These are phyloP conservation scores for Lucifuga dentata DNA, from an alignment of 2,113 vertebrate genomes.

Conservation along the genomic window DNA sequence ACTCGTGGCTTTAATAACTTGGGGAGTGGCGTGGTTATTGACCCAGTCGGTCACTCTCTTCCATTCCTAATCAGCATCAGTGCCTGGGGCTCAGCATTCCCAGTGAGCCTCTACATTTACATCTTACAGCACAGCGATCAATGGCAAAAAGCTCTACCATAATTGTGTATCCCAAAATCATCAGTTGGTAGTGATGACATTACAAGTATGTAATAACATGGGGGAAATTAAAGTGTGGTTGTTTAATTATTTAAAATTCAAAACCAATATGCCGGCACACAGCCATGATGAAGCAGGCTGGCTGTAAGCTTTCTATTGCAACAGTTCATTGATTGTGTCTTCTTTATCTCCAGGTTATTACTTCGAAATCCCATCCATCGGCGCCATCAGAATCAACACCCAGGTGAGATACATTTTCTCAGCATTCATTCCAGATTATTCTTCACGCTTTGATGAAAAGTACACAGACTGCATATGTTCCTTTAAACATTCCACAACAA, in stretches of 20 bases:
- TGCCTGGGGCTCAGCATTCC: constrained; percentile 67
- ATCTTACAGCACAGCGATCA: constrained; percentile 55
- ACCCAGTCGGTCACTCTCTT: constrained; percentile 78
- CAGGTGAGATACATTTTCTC: constrained; percentile 84
- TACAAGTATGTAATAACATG: constrained; percentile 38
- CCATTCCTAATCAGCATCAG: constrained; percentile 77
- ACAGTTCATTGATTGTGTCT: constrained; percentile 29
- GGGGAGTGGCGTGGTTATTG: constrained; percentile 74
- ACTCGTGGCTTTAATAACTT: constrained; percentile 81
- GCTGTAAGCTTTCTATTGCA: background rate
- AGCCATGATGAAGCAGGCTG: background rate
- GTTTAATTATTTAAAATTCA: background rate
- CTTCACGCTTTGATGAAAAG: constrained; percentile 48
- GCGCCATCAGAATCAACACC: constrained; percentile 97
- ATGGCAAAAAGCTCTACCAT: constrained; percentile 15
- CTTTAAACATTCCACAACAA: constrained; percentile 25
- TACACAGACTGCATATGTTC: constrained; percentile 36
- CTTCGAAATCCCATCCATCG: constrained; percentile 99
- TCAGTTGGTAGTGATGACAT: constrained; percentile 30
- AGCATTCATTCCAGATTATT: constrained; percentile 3
- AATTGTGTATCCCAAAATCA: constrained; percentile 6
- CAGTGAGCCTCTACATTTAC: constrained; percentile 72
- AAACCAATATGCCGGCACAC: background rate
- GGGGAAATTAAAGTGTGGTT: constrained; percentile 35
- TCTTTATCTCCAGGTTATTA: constrained; percentile 90